Evolutionary conservation across 2,888 invertebrate species (phyloP).

Genomic region (Selenia dentaria): DNA sequence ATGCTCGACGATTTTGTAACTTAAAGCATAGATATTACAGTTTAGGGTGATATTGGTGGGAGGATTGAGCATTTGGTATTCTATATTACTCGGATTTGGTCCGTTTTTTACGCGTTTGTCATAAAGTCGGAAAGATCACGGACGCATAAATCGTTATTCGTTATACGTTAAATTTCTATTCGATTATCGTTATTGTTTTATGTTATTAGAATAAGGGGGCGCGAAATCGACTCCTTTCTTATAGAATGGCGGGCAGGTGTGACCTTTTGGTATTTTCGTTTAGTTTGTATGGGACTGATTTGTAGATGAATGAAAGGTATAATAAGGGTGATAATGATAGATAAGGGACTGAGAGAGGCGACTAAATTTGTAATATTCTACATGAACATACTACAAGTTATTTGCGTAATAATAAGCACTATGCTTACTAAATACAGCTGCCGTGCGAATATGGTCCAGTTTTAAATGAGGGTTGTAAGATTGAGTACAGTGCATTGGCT

Average conservation of each 20-base stretch:
- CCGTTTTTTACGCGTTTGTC: constrained; percentile 59
- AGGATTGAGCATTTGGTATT: constrained; percentile 34
- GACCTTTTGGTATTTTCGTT: constrained; percentile 40
- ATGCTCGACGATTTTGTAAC: constrained; percentile 13
- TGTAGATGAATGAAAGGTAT: too few species aligned
- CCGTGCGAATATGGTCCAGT: too few species aligned
- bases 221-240: constrained; percentile 15
- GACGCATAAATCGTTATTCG: constrained; percentile 54
- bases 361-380: too few species aligned
- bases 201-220: constrained; percentile 42
- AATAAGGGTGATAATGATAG: too few species aligned
- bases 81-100: constrained; percentile 59
- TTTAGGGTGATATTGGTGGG: neutral
- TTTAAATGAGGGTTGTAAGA: too few species aligned
- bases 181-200: constrained; percentile 54
- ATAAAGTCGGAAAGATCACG: constrained; percentile 55
- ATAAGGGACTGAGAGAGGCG: too few species aligned
- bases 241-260: constrained; percentile 36
- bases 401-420: too few species aligned
- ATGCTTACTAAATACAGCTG: too few species aligned
- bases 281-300: neutral
- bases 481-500: too few species aligned
- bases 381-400: too few species aligned
- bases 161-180: constrained; percentile 57
- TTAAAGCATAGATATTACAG: constrained; percentile 13